Percentiles rank a stretch among this genome's conserved stretches.
Conservation (phyloP, 2,113 vertebrate genomes). For the Prochilodus magdalenae region DNA sequence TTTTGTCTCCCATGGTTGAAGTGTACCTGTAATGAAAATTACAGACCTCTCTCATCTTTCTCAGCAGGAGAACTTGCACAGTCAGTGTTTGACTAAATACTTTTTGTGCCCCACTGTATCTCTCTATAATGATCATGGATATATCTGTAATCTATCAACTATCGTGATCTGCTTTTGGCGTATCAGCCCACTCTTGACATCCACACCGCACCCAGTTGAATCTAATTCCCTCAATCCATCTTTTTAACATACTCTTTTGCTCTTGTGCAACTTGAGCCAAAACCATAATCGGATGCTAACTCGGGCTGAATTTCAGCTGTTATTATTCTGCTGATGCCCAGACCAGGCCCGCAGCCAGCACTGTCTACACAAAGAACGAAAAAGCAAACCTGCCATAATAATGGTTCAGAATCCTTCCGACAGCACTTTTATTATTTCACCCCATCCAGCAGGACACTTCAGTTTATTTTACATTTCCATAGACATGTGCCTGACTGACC, state of each 20-base stretch:
- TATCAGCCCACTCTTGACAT: too few species aligned
- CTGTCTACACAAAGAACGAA: slow-evolving; percentile 2
- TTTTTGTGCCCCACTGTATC: too few species aligned
- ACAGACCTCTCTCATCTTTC: too few species aligned
- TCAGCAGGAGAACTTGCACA: too few species aligned
- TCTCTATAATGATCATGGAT: too few species aligned
- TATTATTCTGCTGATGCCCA: slow-evolving; percentile 16
- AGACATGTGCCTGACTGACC: neutral
- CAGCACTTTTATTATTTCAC: slow-evolving; percentile 5
- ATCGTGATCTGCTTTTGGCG: too few species aligned
- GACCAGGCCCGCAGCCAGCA: neutral
- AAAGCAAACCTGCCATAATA: neutral
- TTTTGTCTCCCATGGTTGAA: too few species aligned
- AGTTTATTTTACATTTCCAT: neutral
- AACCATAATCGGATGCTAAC: neutral
- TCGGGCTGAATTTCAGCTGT: neutral
- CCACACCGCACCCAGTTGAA: neutral
- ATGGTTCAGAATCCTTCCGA: neutral
- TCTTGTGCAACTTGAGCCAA: neutral
- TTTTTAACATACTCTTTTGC: neutral
- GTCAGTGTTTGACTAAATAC: too few species aligned
- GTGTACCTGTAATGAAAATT: too few species aligned
- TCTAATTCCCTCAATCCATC: neutral
- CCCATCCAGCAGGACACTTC: neutral
- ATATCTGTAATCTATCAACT: too few species aligned